Evolutionary conservation across 2,888 invertebrate species (phyloP).

Genomic region (Acholoe squamosa): DNA sequence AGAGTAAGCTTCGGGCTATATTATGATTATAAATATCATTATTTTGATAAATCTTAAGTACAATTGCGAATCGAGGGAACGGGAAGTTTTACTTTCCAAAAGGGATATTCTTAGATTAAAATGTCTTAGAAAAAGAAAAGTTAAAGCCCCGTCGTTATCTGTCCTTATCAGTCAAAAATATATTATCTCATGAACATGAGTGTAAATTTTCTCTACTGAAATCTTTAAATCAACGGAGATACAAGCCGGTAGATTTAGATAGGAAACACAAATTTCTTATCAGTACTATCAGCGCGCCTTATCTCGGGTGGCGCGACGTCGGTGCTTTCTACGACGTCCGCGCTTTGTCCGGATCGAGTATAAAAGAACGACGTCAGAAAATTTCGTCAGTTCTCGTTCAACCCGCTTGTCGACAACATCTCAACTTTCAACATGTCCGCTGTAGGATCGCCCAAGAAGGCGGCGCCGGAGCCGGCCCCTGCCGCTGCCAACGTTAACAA

Average conservation of each 20-base stretch:
- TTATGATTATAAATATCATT: background rate
- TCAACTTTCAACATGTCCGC: background rate
- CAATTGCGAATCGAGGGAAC: too few species aligned
- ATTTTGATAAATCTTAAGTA: background rate
- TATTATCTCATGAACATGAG: background rate
- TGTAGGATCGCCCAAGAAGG: background rate
- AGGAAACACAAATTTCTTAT: conserved; percentile 10
- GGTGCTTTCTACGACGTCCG: conserved; percentile 49
- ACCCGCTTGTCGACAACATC: background rate
- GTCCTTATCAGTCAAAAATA: background rate
- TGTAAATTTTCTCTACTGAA: background rate
- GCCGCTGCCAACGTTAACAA: background rate
- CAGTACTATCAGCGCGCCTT: background rate
- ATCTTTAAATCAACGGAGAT: background rate
- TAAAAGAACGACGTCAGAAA: background rate
- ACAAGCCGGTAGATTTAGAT: background rate
- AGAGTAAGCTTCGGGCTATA: background rate
- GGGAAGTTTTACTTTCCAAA: too few species aligned
- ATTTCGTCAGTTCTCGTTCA: background rate
- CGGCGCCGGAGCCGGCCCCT: background rate
- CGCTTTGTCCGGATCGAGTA: background rate
- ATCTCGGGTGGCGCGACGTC: background rate
- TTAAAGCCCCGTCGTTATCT: too few species aligned
- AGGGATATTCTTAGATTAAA: too few species aligned
- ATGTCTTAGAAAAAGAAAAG: too few species aligned